A percentile compares a stretch with the other conserved stretches of the same genome.
phyloP scores from a whole-genome alignment of 1,140 invertebrate genomes.

The Coelopa frigida region DNA sequence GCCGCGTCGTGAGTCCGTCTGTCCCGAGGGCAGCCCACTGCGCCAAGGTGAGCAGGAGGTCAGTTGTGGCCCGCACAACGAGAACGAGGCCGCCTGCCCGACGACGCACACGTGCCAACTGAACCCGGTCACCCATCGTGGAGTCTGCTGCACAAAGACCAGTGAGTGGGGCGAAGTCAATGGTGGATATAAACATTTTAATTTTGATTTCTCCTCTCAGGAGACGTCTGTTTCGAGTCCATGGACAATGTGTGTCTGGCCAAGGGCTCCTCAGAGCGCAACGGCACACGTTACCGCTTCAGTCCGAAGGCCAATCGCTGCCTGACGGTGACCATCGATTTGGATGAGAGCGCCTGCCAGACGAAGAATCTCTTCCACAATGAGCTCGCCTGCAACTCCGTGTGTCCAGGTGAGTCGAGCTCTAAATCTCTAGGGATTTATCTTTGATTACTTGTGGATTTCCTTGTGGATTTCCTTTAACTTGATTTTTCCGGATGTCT shows the following conservation, averaged over 20 bases:
- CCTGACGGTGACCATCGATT: constrained; percentile 59
- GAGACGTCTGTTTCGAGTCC: constrained; percentile 75
- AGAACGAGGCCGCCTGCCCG: constrained; percentile 62
- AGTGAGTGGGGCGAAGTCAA: constrained; percentile 45
- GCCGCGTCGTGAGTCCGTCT: constrained; percentile 68
- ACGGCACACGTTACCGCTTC: constrained; percentile 66
- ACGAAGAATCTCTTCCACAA: constrained; percentile 87
- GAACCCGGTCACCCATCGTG: constrained; percentile 68
- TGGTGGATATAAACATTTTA: background rate
- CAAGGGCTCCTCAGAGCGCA: constrained; percentile 37
- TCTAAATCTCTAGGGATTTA: too few relatives aligned
- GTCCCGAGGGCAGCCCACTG: constrained; percentile 58
- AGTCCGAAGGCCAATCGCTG: constrained; percentile 69
- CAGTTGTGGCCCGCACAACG: constrained; percentile 60
- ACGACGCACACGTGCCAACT: constrained; percentile 77
- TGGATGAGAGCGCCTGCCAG: constrained; percentile 57
- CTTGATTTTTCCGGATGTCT: too few relatives aligned
- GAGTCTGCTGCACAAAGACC: constrained; percentile 78
- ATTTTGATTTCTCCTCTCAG: constrained; percentile 34
- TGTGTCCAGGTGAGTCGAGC: constrained; percentile 69
- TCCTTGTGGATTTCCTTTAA: too few relatives aligned
- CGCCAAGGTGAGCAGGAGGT: constrained; percentile 52
- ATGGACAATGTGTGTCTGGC: constrained; percentile 55
- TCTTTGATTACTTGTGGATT: too few relatives aligned
- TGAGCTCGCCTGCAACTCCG: constrained; percentile 70